A percentile compares a stretch with the other conserved stretches of the same genome.
Conservation (phyloP, 2,797 vertebrate species). For the Heteromormyrus szaboi region DNA sequence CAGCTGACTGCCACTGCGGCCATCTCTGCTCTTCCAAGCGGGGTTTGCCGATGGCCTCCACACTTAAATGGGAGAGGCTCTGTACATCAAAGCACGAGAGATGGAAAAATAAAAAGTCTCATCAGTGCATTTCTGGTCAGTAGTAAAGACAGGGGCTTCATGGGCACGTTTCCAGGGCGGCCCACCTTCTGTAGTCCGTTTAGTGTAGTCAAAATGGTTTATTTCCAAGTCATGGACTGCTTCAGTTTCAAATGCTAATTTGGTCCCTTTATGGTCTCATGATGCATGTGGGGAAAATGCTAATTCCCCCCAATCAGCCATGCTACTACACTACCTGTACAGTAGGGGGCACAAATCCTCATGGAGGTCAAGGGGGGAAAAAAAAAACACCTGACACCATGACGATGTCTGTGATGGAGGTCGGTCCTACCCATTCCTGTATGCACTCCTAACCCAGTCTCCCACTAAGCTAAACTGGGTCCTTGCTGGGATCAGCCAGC, state of each 20-base stretch:
- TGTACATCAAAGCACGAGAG: background rate
- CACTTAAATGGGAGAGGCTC: background rate
- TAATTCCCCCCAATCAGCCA: background rate
- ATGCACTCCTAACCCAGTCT: background rate
- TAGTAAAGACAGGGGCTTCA: constrained; percentile 29
- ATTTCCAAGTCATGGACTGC: background rate
- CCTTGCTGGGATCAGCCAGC: background rate
- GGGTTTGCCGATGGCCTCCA: background rate
- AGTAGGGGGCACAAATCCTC: background rate
- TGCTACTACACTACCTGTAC: background rate
- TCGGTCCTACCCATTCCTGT: background rate
- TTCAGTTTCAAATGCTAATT: background rate
- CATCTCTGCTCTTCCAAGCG: background rate
- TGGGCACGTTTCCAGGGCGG: constrained; percentile 5
- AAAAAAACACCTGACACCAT: background rate
- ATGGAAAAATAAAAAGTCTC: background rate
- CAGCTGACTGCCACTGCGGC: background rate
- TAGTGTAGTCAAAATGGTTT: background rate
- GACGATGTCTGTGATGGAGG: background rate
- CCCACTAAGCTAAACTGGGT: background rate
- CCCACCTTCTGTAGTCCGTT: background rate
- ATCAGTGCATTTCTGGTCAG: constrained; percentile 32
- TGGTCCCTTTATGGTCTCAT: background rate
- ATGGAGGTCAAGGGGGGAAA: background rate
- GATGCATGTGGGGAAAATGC: background rate